A percentile compares a stretch with the other conserved stretches of the same genome.
Evolutionary conservation across 2,113 vertebrate species (phyloP).

Genomic region (Rhodinocichla rosea): DNA sequence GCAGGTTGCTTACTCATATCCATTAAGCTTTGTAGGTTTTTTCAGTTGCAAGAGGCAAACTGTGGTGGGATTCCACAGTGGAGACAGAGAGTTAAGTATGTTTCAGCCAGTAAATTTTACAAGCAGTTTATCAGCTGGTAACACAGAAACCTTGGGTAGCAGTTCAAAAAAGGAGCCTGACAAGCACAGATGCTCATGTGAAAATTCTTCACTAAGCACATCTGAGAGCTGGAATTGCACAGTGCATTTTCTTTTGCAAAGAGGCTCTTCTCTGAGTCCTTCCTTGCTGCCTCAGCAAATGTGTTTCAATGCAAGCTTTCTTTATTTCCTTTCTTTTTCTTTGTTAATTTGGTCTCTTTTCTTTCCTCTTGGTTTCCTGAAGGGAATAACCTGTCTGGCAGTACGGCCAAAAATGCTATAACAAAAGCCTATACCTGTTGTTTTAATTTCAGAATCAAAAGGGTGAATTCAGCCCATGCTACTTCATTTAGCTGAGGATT

Average conservation of each 20-base stretch:
- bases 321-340: not conserved
- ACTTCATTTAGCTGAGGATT: not conserved
- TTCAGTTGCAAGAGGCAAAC: not conserved
- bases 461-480: not conserved
- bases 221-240: not conserved
- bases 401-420: not conserved
- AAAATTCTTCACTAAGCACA: not conserved
- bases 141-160: not conserved
- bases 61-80: not conserved
- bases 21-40: not conserved
- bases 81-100: not conserved
- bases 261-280: not conserved
- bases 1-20: not conserved
- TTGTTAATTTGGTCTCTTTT: not conserved
- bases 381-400: not conserved
- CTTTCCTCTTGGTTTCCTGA: not conserved
- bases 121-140: not conserved
- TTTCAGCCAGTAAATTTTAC: not conserved
- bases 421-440: not conserved
- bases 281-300: not conserved
- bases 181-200: not conserved
- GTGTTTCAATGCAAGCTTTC: not conserved
- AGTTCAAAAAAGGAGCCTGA: not conserved
- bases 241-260: not conserved
- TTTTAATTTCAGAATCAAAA: conserved; percentile 1